These are phyloP conservation scores for Junonia oenone DNA, from an alignment of 2,888 invertebrate genomes.

Conservation along the genomic window DNA sequence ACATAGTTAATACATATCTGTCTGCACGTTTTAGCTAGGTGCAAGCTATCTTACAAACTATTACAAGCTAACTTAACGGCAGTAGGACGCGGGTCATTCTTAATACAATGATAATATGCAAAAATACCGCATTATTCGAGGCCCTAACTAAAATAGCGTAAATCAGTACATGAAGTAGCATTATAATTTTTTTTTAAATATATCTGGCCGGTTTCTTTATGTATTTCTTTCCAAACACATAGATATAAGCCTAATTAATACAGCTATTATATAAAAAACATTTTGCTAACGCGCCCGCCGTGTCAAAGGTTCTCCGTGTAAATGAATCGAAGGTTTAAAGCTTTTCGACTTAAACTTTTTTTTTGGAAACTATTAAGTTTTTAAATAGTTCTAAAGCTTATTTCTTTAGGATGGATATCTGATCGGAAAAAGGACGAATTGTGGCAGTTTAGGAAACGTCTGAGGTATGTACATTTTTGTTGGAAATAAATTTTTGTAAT, in stretches of 20 bases:
- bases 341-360: neutral
- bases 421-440: conserved; percentile 23
- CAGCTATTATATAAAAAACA: conserved; percentile 59
- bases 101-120: conserved; percentile 46
- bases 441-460: conserved; percentile 25
- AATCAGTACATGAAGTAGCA: conserved; percentile 52
- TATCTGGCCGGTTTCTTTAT: conserved; percentile 70
- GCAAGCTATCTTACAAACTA: conserved; percentile 1
- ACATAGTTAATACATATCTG: too few relatives aligned
- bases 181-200: conserved; percentile 35
- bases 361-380: neutral
- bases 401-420: conserved; percentile 11
- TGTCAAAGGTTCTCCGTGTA: conserved; percentile 26
- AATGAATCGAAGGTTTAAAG: neutral
- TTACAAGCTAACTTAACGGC: conserved; percentile 28
- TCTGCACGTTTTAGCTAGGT: neutral
- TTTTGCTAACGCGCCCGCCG: conserved; percentile 33
- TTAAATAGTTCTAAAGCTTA: neutral
- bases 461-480: conserved; percentile 7
- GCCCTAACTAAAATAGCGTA: conserved; percentile 50
- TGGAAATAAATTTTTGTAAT: neutral
- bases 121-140: conserved; percentile 61
- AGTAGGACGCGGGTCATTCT: conserved; percentile 29
- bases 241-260: conserved; percentile 49
- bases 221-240: conserved; percentile 36